These are phyloP conservation scores for Apocheima hispidaria DNA, from an alignment of 2,888 invertebrate genomes.

Conservation along the genomic window DNA sequence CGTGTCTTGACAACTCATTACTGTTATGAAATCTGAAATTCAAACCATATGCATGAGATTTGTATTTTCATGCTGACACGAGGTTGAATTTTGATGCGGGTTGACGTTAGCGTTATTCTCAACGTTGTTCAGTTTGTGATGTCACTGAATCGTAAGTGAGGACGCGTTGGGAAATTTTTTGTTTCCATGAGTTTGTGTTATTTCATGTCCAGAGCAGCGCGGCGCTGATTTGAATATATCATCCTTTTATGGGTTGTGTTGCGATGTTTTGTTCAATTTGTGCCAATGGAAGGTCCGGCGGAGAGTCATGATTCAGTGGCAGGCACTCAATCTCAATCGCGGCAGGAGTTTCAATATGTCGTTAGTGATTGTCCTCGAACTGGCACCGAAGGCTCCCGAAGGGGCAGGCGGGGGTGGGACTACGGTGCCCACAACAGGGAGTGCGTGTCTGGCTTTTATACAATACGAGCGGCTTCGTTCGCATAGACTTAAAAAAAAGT, in stretches of 20 bases:
- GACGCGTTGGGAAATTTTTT: constrained; percentile 57
- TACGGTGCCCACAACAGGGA: constrained; percentile 7
- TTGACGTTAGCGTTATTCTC: constrained; percentile 64
- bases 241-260: constrained; percentile 46
- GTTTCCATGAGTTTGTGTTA: constrained; percentile 47
- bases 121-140: constrained; percentile 59
- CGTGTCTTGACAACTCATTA: no score
- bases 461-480: no score
- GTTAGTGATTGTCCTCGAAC: constrained; percentile 58
- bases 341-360: constrained; percentile 69
- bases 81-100: constrained; percentile 72
- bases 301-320: constrained; percentile 66
- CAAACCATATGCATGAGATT: constrained; percentile 64
- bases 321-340: constrained; percentile 66
- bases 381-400: no score
- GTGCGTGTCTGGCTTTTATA: constrained; percentile 54
- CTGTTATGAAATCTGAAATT: constrained; percentile 58
- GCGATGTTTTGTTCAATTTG: constrained; percentile 68
- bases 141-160: constrained; percentile 65
- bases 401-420: no score
- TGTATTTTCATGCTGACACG: constrained; percentile 49
- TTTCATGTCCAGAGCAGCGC: constrained; percentile 3
- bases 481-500: no score
- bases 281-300: constrained; percentile 59
- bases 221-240: constrained; percentile 58